Conservation (phyloP, 30 jellyfish, hydroid and myxozoan genomes). For the Nemopilema nomurai region DNA sequence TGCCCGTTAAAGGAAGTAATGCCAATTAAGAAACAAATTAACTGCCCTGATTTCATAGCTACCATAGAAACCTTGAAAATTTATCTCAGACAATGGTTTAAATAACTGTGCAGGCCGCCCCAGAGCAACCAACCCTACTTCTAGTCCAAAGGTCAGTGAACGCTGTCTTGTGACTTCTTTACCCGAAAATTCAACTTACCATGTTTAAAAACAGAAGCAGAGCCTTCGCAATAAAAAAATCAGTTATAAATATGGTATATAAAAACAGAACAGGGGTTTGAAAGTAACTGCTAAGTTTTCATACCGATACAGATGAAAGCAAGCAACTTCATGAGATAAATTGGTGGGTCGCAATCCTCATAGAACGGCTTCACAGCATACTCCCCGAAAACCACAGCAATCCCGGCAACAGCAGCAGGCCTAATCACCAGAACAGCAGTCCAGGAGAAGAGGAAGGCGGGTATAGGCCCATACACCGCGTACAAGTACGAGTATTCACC, state of each 20-base stretch:
- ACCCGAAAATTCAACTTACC: no score
- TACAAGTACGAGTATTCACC: slow-evolving; percentile 78
- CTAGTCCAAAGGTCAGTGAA: neutral
- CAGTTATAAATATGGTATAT: neutral
- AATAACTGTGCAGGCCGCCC: neutral
- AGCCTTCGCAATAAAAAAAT: no score
- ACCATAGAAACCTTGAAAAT: neutral
- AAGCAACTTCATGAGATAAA: slow-evolving; percentile 64
- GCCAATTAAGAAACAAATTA: no score
- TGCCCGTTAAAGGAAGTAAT: no score
- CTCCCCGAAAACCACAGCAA: slow-evolving; percentile 76
- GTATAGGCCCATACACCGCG: slow-evolving; percentile 72
- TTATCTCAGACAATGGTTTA: neutral
- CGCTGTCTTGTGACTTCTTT: neutral
- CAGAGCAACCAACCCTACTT: neutral
- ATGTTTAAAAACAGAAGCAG: no score
- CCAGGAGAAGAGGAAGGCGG: slow-evolving; percentile 89
- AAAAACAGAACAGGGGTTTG: neutral
- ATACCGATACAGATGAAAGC: slow-evolving; percentile 85
- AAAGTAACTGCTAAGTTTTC: neutral
- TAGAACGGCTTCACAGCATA: slow-evolving; percentile 76
- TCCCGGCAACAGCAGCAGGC: slow-evolving; percentile 89
- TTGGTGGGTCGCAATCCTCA: slow-evolving; percentile 78
- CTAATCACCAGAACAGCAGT: slow-evolving; percentile 79
- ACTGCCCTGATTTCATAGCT: no score